Evolutionary conservation across 2,113 vertebrate genomes (phyloP).

Genomic region (Balaeniceps rex): DNA sequence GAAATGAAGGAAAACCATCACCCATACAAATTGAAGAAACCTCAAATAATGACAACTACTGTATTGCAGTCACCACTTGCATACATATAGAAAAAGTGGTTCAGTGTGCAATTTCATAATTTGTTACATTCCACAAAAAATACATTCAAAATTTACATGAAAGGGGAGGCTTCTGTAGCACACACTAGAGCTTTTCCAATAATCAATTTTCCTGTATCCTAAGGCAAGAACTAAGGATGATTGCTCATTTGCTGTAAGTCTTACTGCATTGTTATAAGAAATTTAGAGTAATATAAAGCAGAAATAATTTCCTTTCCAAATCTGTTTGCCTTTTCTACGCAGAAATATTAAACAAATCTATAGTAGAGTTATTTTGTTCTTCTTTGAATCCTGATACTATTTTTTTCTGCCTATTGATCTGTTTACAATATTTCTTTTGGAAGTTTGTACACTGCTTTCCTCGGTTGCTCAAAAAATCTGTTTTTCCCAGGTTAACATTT

Average conservation of each 20-base stretch:
- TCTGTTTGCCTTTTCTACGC: neutral
- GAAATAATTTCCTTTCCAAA: neutral
- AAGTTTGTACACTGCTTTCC: neutral
- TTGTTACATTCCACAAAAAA: neutral
- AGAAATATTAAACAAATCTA: neutral
- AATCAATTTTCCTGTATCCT: neutral
- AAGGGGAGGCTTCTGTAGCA: neutral
- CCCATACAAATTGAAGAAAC: neutral
- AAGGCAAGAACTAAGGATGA: neutral
- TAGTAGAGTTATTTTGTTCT: neutral
- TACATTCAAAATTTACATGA: neutral
- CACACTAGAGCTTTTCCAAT: neutral
- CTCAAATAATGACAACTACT: neutral
- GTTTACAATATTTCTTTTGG: neutral
- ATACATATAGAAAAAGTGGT: neutral
- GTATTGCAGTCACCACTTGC: neutral
- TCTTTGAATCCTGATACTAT: neutral
- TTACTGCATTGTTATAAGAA: neutral
- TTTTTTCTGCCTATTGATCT: neutral
- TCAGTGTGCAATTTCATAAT: neutral
- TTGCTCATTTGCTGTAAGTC: neutral
- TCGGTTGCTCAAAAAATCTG: neutral
- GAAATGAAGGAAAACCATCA: neutral
- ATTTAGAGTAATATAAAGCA: neutral
- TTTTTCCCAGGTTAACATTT: neutral